These are phyloP conservation scores for Synanthedon myopaeformis DNA, from an alignment of 2,888 invertebrate species.

Conservation along the genomic window DNA sequence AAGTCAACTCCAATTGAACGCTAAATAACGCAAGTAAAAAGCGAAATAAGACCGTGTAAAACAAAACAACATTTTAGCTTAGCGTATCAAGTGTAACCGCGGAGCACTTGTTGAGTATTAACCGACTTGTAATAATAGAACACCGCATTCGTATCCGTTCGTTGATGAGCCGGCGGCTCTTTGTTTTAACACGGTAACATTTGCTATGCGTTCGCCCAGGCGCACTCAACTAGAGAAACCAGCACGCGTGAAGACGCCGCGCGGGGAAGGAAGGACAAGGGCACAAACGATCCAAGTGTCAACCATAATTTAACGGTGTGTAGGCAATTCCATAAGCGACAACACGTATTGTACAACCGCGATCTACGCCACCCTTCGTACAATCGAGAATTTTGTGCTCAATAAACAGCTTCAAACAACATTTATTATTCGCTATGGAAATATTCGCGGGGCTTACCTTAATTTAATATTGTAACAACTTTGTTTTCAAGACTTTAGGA, in stretches of 20 bases:
- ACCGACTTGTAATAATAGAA: slow-evolving; percentile 24
- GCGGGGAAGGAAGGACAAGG: slow-evolving; percentile 31
- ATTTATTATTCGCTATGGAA: background rate
- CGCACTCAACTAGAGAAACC: slow-evolving; percentile 52
- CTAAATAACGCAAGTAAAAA: background rate
- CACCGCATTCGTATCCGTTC: slow-evolving; percentile 12
- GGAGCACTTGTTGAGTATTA: slow-evolving; percentile 33
- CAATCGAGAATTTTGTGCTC: slow-evolving; percentile 11
- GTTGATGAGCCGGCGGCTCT: slow-evolving; percentile 15
- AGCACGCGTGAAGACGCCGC: slow-evolving; percentile 41
- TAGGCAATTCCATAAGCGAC: slow-evolving; percentile 14
- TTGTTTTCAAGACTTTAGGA: background rate
- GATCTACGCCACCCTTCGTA: slow-evolving; percentile 6
- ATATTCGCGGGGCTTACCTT: background rate
- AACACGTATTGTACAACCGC: too few species aligned
- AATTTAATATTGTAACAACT: background rate
- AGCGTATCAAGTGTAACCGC: slow-evolving; percentile 39
- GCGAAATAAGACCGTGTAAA: slow-evolving; percentile 28
- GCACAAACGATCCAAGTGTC: slow-evolving; percentile 39
- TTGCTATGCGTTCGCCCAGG: slow-evolving; percentile 34
- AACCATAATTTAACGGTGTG: slow-evolving; percentile 52
- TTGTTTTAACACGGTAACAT: slow-evolving; percentile 24
- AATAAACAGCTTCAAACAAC: slow-evolving; percentile 10
- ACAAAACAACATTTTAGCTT: slow-evolving; percentile 39
- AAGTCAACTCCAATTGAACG: background rate